These are phyloP conservation scores for Urocitellus parryii DNA, from an alignment of 2,113 vertebrate species.

Conservation along the genomic window DNA sequence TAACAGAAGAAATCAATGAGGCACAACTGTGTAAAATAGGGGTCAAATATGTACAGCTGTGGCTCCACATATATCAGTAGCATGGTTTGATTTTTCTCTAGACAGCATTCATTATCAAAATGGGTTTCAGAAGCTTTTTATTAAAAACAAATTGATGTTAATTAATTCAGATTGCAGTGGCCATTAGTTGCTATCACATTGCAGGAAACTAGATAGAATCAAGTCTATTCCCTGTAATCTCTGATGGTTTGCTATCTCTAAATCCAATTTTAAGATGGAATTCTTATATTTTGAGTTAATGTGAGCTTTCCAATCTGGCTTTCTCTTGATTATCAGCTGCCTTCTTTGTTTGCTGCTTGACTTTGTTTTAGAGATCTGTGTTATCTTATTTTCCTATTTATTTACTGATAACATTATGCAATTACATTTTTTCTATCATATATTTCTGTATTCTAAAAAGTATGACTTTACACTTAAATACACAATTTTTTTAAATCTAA, in stretches of 20 bases:
- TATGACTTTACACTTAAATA: not conserved
- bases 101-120: constrained; percentile 83
- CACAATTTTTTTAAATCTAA: not conserved
- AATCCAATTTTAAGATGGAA: constrained; percentile 44
- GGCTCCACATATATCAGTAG: constrained; percentile 85
- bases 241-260: not conserved
- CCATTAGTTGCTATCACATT: constrained; percentile 68
- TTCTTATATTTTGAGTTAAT: constrained; percentile 30
- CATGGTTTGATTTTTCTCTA: constrained; percentile 80
- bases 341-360: not conserved
- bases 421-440: not conserved
- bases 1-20: constrained; percentile 89
- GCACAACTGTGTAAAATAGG: constrained; percentile 88
- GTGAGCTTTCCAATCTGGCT: not conserved
- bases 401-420: not conserved
- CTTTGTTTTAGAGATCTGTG: not conserved
- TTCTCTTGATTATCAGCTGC: not conserved
- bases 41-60: constrained; percentile 90
- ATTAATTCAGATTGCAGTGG: constrained; percentile 83
- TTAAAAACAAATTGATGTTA: constrained; percentile 86
- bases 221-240: not conserved
- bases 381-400: not conserved
- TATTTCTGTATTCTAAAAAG: not conserved
- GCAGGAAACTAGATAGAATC: constrained; percentile 52
- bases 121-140: constrained; percentile 82